phyloP scores from a whole-genome alignment of 1,140 invertebrate genomes.

The Drosophila equinoxialis region DNA sequence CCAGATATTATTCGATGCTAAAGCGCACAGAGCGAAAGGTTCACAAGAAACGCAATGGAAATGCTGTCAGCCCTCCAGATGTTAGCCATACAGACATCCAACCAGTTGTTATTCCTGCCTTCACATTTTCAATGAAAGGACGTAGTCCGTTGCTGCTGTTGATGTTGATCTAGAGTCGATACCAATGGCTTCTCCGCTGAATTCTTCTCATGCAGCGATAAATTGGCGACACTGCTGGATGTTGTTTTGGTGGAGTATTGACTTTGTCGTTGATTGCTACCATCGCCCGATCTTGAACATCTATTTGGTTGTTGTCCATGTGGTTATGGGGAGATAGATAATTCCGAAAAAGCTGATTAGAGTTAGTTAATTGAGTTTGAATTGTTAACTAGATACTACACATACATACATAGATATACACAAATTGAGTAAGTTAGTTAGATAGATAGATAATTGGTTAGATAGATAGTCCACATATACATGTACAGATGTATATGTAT shows the following conservation, averaged over 20 bases:
- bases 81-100: too few relatives aligned
- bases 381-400: slow-evolving; percentile 15
- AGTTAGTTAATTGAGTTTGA: slow-evolving; percentile 28
- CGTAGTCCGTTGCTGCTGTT: slow-evolving; percentile 57
- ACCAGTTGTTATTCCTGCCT: too few relatives aligned
- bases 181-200: slow-evolving; percentile 68
- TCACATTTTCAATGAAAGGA: slow-evolving; percentile 47
- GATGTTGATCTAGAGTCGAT: slow-evolving; percentile 20
- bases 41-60: too few relatives aligned
- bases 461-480: slow-evolving; percentile 1
- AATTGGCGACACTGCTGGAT: slow-evolving; percentile 75
- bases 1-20: slow-evolving; percentile 66
- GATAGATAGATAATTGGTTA: slow-evolving; percentile 2
- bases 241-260: slow-evolving; percentile 80
- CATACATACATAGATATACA: slow-evolving; percentile 17
- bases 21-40: slow-evolving; percentile 15
- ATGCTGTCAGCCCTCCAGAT: too few relatives aligned
- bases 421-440: background rate
- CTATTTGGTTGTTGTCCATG: slow-evolving; percentile 40
- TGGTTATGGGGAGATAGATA: slow-evolving; percentile 43
- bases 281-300: slow-evolving; percentile 69
- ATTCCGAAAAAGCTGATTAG: slow-evolving; percentile 53
- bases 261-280: slow-evolving; percentile 76
- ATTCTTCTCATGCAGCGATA: slow-evolving; percentile 68
- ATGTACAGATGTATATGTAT: background rate